Evolutionary conservation across 35 echinoderm and acorn worm genomes (phyloP).

Genomic region (Nesometra sesokonis): DNA sequence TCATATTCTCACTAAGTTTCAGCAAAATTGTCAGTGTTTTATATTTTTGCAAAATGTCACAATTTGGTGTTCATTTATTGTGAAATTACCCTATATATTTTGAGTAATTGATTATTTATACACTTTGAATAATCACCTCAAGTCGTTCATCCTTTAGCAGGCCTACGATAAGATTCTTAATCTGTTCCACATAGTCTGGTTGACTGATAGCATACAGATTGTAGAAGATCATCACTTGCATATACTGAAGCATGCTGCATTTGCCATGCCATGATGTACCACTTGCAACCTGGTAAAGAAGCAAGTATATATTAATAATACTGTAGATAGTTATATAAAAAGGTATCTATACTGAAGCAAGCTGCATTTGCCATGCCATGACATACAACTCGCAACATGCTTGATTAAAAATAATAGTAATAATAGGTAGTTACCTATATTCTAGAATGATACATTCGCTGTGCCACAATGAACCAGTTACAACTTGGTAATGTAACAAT

Average conservation of each 20-base stretch:
- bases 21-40: no score
- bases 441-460: no score
- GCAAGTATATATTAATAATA: no score
- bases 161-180: conserved; percentile 60
- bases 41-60: no score
- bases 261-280: conserved; percentile 84
- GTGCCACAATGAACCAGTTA: no score
- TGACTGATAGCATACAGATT: conserved; percentile 71
- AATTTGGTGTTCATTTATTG: no score
- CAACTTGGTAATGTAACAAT: no score
- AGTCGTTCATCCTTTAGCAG: conserved; percentile 83
- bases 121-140: conserved; percentile 38
- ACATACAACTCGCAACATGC: conserved; percentile 67
- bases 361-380: conserved; percentile 81
- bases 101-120: no score
- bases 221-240: conserved; percentile 85
- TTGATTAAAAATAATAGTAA: no score
- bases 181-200: conserved; percentile 32
- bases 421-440: no score
- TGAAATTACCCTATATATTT: background rate
- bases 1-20: background rate
- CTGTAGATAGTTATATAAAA: no score
- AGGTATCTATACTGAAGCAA: conserved; percentile 72
- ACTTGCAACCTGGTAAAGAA: conserved; percentile 46
- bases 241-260: conserved; percentile 72